phyloP scores from a whole-genome alignment of 2,888 invertebrate species.

The Aethes cnicana region DNA sequence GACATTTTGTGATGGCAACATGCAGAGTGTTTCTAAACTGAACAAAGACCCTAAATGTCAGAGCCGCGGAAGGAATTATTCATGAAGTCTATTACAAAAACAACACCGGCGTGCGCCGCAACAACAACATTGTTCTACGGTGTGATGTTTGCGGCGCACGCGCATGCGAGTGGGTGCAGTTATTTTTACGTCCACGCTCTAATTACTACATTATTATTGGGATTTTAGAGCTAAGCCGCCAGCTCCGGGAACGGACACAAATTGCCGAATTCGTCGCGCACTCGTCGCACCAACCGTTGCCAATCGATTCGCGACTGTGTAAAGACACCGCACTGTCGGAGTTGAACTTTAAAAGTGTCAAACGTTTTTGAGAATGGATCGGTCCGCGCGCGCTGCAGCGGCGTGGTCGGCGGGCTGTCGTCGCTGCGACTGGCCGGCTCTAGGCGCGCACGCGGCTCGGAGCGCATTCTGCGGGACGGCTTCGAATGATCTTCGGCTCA shows the following conservation, averaged over 20 bases:
- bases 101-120: slow-evolving; percentile 32
- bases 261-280: slow-evolving; percentile 62
- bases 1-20: slow-evolving; percentile 53
- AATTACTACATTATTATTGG: slow-evolving; percentile 54
- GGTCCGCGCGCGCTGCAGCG: slow-evolving; percentile 53
- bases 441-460: slow-evolving; percentile 35
- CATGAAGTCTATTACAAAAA: slow-evolving; percentile 11
- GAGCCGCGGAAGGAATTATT: slow-evolving; percentile 11
- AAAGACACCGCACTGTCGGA: slow-evolving; percentile 46
- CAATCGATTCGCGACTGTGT: slow-evolving; percentile 51
- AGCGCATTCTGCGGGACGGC: slow-evolving; percentile 58
- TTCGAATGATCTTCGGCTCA: slow-evolving; percentile 69
- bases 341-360: slow-evolving; percentile 36
- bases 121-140: slow-evolving; percentile 38
- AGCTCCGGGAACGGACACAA: slow-evolving; percentile 61
- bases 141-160: slow-evolving; percentile 32
- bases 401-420: slow-evolving; percentile 69
- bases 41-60: slow-evolving; percentile 27
- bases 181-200: slow-evolving; percentile 57
- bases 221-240: slow-evolving; percentile 46
- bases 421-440: slow-evolving; percentile 65
- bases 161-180: slow-evolving; percentile 46
- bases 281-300: slow-evolving; percentile 51
- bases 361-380: slow-evolving; percentile 45
- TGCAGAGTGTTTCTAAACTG: slow-evolving; percentile 6